phyloP scores from a whole-genome alignment of 2,888 invertebrate species.

The Chloroclysta siterata region DNA sequence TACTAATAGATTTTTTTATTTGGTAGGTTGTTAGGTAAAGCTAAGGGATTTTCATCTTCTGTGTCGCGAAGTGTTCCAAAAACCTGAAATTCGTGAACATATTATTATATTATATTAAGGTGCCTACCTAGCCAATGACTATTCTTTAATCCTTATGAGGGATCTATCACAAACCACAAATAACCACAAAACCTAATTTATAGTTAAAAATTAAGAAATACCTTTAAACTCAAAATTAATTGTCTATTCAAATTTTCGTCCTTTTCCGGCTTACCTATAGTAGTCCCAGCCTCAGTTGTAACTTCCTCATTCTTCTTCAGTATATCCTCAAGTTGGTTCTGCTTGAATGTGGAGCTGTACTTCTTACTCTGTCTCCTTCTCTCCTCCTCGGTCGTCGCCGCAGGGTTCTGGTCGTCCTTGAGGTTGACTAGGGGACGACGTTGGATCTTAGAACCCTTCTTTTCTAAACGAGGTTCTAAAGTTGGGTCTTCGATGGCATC shows the following conservation, averaged over 20 bases:
- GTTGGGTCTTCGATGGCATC: conserved; percentile 71
- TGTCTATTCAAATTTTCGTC: background rate
- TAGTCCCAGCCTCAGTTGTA: conserved; percentile 62
- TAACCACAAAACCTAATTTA: background rate
- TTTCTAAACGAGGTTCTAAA: conserved; percentile 50
- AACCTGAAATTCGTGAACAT: conserved; percentile 21
- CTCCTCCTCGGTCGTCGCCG: conserved; percentile 77
- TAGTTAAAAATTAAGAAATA: background rate
- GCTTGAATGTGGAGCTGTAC: conserved; percentile 74
- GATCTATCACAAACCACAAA: no score
- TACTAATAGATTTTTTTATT: conserved; percentile 10
- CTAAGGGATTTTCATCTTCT: conserved; percentile 13
- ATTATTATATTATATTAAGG: no score
- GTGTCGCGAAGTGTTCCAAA: conserved; percentile 22
- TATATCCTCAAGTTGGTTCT: conserved; percentile 72
- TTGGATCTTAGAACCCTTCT: conserved; percentile 59
- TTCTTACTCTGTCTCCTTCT: conserved; percentile 79
- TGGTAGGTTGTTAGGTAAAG: conserved; percentile 7
- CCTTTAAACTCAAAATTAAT: no score
- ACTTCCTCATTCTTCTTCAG: conserved; percentile 59
- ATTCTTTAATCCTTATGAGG: no score
- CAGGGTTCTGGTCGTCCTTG: conserved; percentile 74
- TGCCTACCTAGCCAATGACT: no score
- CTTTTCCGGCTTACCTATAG: conserved; percentile 52
- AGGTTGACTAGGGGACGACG: conserved; percentile 68